Base-by-base conservation (phyloP, 2,888 invertebrate species). In the Chrysina gloriosa region DNA sequence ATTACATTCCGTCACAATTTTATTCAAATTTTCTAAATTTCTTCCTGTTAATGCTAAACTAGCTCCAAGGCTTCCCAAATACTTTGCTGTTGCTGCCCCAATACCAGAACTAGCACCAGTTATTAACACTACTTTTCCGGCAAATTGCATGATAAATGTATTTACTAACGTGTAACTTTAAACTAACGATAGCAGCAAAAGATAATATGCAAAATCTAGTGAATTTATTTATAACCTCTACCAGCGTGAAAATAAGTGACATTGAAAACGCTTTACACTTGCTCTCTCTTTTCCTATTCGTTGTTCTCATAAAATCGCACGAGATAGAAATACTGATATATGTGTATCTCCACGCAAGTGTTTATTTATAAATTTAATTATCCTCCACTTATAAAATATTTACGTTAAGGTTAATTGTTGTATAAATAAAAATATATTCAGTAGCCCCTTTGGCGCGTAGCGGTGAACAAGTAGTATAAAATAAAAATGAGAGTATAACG, bases 21-120 rank as follows among this genome's bases (percentile, higher is more conserved):
- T 85, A 36, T 88, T 83, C 16, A 95, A 82, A 74, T 92, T 92
- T 2, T 88, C 87, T 52, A 84, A 81, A 79, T 93, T 93, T 75
- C 94, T 86, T 83, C 87, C 94, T 80, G 86, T 90, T 78, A 88
- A 87, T 19, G 92, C 89, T n/a, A 95, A 81, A 67, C 86, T 88
- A 0, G 93, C 94, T 21, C 94, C 94, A 36, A 92, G 85, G 76
- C 88, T 87, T 1, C 93, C 90, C 73, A 95, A 87, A 74, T 91
- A 89, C 70, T 92, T 84, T 0, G 95, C 94, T 5, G 94, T 92
- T 4, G 92, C 92, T 42, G 91, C 90, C 2, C 95, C 95, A 71
- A 95, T 95, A 3, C 95, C 95, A 14, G 93, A 93, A 81, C 93
- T 94, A 0, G 94, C 93, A 56, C 95, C 94, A 45, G 92, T 92